phyloP scores from a whole-genome alignment of 1,140 invertebrate species.

The Magallana angulata region DNA sequence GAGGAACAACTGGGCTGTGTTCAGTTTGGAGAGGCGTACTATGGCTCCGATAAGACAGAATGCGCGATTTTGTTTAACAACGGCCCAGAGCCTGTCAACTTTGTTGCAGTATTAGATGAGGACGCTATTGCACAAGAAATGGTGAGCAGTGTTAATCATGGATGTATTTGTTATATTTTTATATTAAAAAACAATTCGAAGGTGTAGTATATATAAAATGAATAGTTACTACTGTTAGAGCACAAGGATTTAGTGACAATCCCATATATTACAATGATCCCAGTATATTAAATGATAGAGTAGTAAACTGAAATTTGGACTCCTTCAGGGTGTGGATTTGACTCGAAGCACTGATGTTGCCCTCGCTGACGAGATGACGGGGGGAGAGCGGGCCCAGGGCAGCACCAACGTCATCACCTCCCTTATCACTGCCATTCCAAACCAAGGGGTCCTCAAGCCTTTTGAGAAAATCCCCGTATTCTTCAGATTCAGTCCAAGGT shows the following conservation, averaged over 20 bases:
- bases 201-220: too few relatives aligned
- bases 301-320: too few relatives aligned
- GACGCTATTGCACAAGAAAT: constrained; percentile 78
- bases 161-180: not conserved
- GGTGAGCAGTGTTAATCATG: constrained; percentile 61
- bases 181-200: too few relatives aligned
- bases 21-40: constrained; percentile 78
- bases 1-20: constrained; percentile 74
- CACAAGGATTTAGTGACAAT: too few relatives aligned
- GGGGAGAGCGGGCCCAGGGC: constrained; percentile 60
- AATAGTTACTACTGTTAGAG: too few relatives aligned
- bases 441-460: constrained; percentile 76
- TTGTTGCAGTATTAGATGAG: constrained; percentile 79
- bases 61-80: constrained; percentile 77
- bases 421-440: constrained; percentile 78
- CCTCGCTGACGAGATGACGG: constrained; percentile 60
- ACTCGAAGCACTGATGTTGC: constrained; percentile 72
- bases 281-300: too few relatives aligned
- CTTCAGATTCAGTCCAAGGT: constrained; percentile 80
- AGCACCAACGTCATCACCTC: constrained; percentile 76
- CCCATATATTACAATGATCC: too few relatives aligned
- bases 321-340: constrained; percentile 74
- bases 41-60: constrained; percentile 77
- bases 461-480: constrained; percentile 79
- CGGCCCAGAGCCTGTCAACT: constrained; percentile 76